Conservation (phyloP, 2,113 vertebrate genomes). For the Todiramphus saurophagus region DNA sequence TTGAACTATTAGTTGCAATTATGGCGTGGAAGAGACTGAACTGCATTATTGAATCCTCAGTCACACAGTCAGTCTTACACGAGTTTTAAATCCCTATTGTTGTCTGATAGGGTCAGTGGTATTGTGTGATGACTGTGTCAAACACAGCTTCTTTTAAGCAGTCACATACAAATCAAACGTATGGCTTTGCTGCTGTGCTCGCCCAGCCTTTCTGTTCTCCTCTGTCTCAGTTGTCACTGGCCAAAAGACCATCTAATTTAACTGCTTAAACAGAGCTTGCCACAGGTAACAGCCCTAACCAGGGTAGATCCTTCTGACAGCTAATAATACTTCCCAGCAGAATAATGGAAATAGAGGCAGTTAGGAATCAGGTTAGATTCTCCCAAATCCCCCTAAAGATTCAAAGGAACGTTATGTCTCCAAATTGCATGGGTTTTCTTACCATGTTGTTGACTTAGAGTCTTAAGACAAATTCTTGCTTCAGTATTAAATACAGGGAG, state of each 20-base stretch:
- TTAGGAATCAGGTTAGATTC: background rate
- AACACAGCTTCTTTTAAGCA: background rate
- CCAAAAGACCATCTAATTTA: background rate
- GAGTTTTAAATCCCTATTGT: background rate
- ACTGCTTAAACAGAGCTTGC: background rate
- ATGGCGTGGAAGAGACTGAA: background rate
- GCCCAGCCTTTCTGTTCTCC: background rate
- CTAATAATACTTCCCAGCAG: background rate
- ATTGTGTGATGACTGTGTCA: background rate
- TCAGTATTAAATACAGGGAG: background rate
- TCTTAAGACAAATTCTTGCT: background rate
- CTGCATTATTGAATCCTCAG: background rate
- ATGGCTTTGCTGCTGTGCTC: background rate
- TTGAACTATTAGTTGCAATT: background rate
- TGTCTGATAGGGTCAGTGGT: background rate
- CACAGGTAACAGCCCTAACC: background rate
- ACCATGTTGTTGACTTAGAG: background rate
- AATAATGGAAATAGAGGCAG: background rate
- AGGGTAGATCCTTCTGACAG: background rate
- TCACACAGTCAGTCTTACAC: background rate
- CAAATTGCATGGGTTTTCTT: background rate
- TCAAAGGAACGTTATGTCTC: background rate
- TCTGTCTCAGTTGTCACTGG: background rate
- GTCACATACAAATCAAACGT: background rate
- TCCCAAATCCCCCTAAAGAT: background rate